Percentiles rank a stretch among this genome's conserved stretches.
These are phyloP conservation scores for Helobdella robusta DNA, from an alignment of 2,888 invertebrate species.

Conservation along the genomic window DNA sequence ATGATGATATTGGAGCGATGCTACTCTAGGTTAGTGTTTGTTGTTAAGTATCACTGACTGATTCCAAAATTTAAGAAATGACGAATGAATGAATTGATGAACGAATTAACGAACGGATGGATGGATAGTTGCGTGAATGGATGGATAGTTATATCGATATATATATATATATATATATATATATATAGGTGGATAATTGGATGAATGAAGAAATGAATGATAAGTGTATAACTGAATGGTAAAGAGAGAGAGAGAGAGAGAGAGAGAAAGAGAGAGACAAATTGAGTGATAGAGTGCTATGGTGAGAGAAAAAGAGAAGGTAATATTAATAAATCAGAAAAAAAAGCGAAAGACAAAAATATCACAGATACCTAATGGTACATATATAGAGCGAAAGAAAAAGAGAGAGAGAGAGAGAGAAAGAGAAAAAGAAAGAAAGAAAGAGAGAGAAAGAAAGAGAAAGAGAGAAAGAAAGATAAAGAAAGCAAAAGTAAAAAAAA, in stretches of 20 bases:
- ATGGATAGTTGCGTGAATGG: background rate
- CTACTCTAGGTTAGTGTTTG: too few relatives aligned
- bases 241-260: constrained; percentile 15
- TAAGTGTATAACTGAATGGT: background rate
- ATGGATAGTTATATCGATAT: background rate
- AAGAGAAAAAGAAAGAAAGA: background rate
- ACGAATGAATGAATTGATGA: background rate
- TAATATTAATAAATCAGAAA: background rate
- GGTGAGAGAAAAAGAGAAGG: background rate
- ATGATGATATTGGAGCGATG: too few relatives aligned
- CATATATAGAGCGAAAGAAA: too few relatives aligned
- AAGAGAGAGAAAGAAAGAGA: background rate
- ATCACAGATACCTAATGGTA: too few relatives aligned
- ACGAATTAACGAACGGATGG: background rate
- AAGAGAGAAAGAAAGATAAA: background rate
- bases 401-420: background rate
- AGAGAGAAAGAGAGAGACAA: constrained; percentile 6
- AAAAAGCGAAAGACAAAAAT: constrained; percentile 5
- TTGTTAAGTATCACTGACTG: too few relatives aligned
- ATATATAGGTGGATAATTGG: background rate
- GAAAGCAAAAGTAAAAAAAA: too few relatives aligned
- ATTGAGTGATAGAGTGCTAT: background rate
- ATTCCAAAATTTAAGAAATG: background rate
- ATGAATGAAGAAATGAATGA: background rate
- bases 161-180: background rate